These are phyloP conservation scores for Dasyurus viverrinus DNA, from an alignment of 2,113 vertebrate species.

Conservation along the genomic window DNA sequence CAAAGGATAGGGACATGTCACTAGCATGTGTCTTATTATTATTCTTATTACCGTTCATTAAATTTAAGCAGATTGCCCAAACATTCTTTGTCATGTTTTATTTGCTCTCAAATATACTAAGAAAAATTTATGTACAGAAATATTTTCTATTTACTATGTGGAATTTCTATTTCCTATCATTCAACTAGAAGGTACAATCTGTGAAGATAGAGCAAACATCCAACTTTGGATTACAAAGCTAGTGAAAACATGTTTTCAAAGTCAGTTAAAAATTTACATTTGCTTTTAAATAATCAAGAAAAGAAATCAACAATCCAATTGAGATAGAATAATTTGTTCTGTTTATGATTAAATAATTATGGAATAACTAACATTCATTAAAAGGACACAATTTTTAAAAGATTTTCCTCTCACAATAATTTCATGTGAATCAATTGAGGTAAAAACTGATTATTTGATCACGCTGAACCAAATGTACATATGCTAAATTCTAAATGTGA, in stretches of 20 bases:
- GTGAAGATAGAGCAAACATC: neutral
- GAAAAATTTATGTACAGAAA: too few relatives aligned
- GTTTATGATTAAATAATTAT: neutral
- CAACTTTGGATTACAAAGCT: neutral
- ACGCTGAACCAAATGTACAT: too few relatives aligned
- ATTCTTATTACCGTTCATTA: too few relatives aligned
- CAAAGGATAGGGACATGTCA: too few relatives aligned
- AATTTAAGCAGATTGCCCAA: too few relatives aligned
- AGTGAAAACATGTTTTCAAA: neutral
- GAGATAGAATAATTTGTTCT: constrained; percentile 12
- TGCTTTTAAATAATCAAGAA: constrained; percentile 1
- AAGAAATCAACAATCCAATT: neutral
- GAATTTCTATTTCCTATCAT: neutral
- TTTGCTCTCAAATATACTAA: too few relatives aligned
- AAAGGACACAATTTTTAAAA: neutral
- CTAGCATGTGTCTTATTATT: too few relatives aligned
- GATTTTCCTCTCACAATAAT: neutral
- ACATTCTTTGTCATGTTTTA: too few relatives aligned
- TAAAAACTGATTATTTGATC: neutral
- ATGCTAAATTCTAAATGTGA: neutral
- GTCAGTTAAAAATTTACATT: neutral
- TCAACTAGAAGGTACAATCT: neutral
- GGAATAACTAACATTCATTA: constrained; percentile 7
- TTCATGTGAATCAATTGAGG: neutral
- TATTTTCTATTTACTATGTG: too few relatives aligned